Evolutionary conservation across 2,113 vertebrate species (phyloP).

Genomic region (Hippocampus guttulatus): DNA sequence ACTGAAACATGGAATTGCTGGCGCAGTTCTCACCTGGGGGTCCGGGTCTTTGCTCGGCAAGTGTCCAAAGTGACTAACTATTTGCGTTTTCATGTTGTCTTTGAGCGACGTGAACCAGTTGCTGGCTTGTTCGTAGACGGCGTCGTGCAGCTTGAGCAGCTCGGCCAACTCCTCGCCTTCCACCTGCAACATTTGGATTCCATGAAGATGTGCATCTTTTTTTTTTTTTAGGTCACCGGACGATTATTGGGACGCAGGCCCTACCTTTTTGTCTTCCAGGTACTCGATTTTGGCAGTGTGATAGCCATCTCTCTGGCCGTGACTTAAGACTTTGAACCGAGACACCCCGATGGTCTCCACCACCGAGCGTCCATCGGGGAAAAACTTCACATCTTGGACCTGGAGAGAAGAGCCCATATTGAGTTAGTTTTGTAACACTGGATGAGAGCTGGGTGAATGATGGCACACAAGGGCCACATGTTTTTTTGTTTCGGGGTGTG

Average conservation of each 20-base stretch:
- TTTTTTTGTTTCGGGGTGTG: not conserved
- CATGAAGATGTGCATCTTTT: not conserved
- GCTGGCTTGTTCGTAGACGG: constrained; percentile 85
- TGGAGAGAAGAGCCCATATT: constrained; percentile 15
- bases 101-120: constrained; percentile 89
- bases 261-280: constrained; percentile 85
- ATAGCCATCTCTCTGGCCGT: constrained; percentile 88
- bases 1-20: no score
- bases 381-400: constrained; percentile 87
- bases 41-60: constrained; percentile 84
- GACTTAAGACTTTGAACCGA: constrained; percentile 84
- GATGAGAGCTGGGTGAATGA: not conserved
- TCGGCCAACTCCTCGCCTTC: constrained; percentile 82
- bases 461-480: not conserved
- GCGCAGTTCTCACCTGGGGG: constrained; percentile 75
- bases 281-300: constrained; percentile 92
- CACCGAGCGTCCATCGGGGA: constrained; percentile 86
- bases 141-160: constrained; percentile 80
- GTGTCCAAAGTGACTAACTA: constrained; percentile 86
- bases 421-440: accelerated
- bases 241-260: not conserved
- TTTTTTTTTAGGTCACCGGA: not conserved
- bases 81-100: constrained; percentile 89
- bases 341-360: constrained; percentile 85
- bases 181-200: constrained; percentile 63